Base-by-base conservation (phyloP, 2,888 invertebrate genomes). In the Erebia epiphron region DNA sequence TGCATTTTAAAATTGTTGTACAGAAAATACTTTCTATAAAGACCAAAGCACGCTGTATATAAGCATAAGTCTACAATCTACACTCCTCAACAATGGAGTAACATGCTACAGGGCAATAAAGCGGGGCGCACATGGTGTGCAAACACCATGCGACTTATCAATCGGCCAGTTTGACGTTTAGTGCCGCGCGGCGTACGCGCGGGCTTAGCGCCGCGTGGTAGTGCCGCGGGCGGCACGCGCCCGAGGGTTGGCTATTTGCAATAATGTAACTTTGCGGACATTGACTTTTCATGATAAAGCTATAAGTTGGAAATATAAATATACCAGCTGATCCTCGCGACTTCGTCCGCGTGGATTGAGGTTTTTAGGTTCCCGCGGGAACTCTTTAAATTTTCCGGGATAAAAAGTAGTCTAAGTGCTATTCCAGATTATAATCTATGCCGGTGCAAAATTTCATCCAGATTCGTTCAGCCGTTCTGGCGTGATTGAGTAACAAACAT, bases 131-230 rank as follows among this genome's bases (percentile, higher is more conserved):
- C 67, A 77, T 76, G 76, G 78, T 78, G 77, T 74, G 88, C 85
- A 91, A 91, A 91, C 84, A 91, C 49, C 75, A 75, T 78, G 79
- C 82, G 83, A 86, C 86, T 87, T 88, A 88, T 91, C 89, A 89
- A 86, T 87, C 86, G 86, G 79, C 75, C 76, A 82, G 83, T 83
- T 86, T 89, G 89, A 89, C 89, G 83, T 89, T 89, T 88, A 88
- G 88, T 87, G 89, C 88, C 83, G 83, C 78, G 73, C 73, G 85
- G 76, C 85, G 84, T 71, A 76, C 78, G 83, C 78, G 72, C 68
- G 70, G 83, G 89, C 87, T 91, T 89, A 88, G 70, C 70, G 83
- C 70, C 85, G 86, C 86, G 88, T 86, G 90, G 80, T 75, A 62
- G 68, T 74, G 78, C 83, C 83, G 71, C 75, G 76, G 83, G 82